These are phyloP conservation scores for Chanos chanos DNA, from an alignment of 2,797 vertebrate species.

Conservation along the genomic window DNA sequence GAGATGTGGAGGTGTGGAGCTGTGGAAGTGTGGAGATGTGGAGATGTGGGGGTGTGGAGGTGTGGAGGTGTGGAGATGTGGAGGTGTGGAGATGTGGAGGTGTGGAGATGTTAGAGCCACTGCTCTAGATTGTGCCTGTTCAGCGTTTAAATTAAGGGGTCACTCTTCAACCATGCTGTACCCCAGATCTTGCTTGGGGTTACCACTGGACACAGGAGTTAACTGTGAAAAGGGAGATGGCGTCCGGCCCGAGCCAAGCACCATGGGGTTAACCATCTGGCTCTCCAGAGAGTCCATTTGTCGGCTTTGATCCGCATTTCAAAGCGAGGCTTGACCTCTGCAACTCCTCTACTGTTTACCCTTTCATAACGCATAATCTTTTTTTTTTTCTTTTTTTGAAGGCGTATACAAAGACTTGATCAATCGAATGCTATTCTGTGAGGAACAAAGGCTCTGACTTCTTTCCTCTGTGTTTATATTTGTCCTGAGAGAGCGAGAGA, in stretches of 20 bases:
- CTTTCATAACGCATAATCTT: constrained; percentile 15
- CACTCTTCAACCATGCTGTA: too few species aligned
- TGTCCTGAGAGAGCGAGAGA: constrained; percentile 22
- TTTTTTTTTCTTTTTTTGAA: constrained; percentile 8
- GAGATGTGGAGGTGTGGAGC: too few species aligned
- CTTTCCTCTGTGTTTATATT: constrained; percentile 26
- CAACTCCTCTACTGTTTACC: not conserved
- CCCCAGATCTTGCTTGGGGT: not conserved
- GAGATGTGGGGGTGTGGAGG: too few species aligned
- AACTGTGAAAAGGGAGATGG: not conserved
- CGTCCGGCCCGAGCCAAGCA: constrained; percentile 8
- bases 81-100: too few species aligned
- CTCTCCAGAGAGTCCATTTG: constrained; percentile 2
- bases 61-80: too few species aligned
- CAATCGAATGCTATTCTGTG: constrained; percentile 34
- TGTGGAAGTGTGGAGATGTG: too few species aligned
- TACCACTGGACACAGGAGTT: not conserved
- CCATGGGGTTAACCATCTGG: constrained; percentile 20
- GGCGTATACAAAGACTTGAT: constrained; percentile 36
- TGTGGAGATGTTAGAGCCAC: too few species aligned
- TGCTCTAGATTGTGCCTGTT: too few species aligned
- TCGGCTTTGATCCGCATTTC: constrained; percentile 46
- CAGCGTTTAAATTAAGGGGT: too few species aligned
- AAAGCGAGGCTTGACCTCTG: constrained; percentile 38
- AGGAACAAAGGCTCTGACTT: constrained; percentile 28